A percentile compares a stretch with the other conserved stretches of the same genome.
phyloP scores from a whole-genome alignment of 2,797 vertebrate species.

The Melanogrammus aeglefinus region DNA sequence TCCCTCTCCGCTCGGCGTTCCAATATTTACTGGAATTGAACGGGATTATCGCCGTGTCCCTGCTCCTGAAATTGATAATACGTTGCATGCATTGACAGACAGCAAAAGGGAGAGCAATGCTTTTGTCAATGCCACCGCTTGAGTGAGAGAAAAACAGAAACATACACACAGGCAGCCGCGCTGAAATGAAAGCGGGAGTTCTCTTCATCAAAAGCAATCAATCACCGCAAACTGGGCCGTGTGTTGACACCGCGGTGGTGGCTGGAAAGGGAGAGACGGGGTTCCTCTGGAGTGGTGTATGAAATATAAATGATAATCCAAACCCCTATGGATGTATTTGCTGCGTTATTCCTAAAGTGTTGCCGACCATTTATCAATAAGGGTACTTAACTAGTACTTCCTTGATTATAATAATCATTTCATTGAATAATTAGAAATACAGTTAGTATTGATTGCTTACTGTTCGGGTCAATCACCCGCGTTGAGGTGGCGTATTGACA shows the following conservation, averaged over 20 bases:
- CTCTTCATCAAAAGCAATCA: slow-evolving; percentile 19
- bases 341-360: neutral
- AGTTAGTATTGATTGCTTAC: neutral
- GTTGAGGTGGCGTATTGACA: neutral
- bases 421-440: neutral
- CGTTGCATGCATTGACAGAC: slow-evolving; percentile 19
- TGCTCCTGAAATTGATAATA: slow-evolving; percentile 10
- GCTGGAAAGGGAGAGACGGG: neutral
- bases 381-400: neutral
- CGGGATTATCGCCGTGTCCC: slow-evolving; percentile 7
- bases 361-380: neutral
- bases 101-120: slow-evolving; percentile 24
- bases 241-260: slow-evolving; percentile 8
- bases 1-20: neutral
- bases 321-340: neutral
- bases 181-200: slow-evolving; percentile 31
- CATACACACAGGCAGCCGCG: neutral
- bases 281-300: neutral
- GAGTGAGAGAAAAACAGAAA: slow-evolving; percentile 18
- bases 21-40: slow-evolving; percentile 23
- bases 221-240: slow-evolving; percentile 10
- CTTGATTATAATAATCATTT: neutral
- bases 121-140: slow-evolving; percentile 39
- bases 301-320: neutral
- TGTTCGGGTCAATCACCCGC: neutral